Percentiles rank a stretch among this genome's conserved stretches.
Conservation (phyloP, 2,797 vertebrate species). For the Hydrocynus forskahlii region DNA sequence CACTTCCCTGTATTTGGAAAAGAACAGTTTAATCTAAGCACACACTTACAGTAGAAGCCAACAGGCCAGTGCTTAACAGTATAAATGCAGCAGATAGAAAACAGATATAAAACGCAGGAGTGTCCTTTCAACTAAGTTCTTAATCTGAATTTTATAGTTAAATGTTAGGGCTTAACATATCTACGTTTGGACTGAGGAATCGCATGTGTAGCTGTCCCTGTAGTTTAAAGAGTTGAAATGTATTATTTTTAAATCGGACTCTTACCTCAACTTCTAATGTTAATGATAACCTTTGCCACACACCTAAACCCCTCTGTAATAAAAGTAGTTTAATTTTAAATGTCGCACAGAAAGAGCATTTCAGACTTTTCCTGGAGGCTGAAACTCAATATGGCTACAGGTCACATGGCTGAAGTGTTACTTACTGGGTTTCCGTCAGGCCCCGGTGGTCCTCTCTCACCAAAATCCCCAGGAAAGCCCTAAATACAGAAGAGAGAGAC, state of each 20-base stretch:
- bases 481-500: conserved; percentile 71
- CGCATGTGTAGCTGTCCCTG: neutral
- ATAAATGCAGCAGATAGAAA: neutral
- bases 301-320: neutral
- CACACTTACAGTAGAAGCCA: too few species aligned
- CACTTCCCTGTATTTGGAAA: too few species aligned
- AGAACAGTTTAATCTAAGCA: too few species aligned
- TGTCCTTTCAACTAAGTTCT: neutral
- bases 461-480: conserved; percentile 95
- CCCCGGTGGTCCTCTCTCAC: conserved; percentile 93
- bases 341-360: neutral
- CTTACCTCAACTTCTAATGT: neutral
- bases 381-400: neutral
- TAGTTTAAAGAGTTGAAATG: neutral
- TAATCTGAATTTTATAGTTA: neutral
- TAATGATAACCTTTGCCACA: neutral
- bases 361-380: neutral
- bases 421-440: conserved; percentile 96
- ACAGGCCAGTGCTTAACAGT: too few species aligned
- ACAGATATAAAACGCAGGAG: neutral
- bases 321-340: neutral
- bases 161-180: too few species aligned
- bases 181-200: too few species aligned
- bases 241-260: neutral
- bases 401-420: conserved; percentile 54